A percentile compares a stretch with the other conserved stretches of the same genome.
phyloP scores from a whole-genome alignment of 2,797 vertebrate species.

The Sternotherus odoratus region DNA sequence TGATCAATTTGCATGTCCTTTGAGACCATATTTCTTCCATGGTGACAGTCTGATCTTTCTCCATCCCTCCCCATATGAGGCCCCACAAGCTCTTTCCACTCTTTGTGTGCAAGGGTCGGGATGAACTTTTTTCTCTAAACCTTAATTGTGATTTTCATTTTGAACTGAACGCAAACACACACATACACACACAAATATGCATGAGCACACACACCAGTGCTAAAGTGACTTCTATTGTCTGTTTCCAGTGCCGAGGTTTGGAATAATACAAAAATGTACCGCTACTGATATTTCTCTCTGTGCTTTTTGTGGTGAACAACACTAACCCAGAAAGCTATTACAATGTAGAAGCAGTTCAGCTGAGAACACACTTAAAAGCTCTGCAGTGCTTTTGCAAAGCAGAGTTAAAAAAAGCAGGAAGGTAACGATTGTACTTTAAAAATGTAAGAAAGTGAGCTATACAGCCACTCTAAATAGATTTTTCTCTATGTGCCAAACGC shows the following conservation, averaged over 20 bases:
- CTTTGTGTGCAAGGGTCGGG: not conserved
- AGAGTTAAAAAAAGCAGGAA: not conserved
- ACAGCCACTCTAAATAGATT: not conserved
- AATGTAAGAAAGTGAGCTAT: not conserved
- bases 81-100: not conserved
- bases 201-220: not conserved
- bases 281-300: not conserved
- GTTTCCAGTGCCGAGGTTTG: not conserved
- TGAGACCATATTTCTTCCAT: not conserved
- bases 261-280: not conserved
- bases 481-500: not conserved
- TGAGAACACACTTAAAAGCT: not conserved
- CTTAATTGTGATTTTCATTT: not conserved
- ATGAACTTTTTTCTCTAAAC: not conserved
- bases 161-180: not conserved
- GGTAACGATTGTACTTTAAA: not conserved
- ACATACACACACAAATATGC: not conserved
- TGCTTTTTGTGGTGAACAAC: not conserved
- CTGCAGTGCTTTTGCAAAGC: not conserved
- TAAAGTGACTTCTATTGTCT: not conserved
- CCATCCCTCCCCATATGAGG: not conserved
- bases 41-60: not conserved
- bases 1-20: not conserved
- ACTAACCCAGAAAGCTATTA: not conserved
- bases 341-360: not conserved